Evolutionary conservation across 2,113 vertebrate species (phyloP).

Genomic region (Myotis brandtii): DNA sequence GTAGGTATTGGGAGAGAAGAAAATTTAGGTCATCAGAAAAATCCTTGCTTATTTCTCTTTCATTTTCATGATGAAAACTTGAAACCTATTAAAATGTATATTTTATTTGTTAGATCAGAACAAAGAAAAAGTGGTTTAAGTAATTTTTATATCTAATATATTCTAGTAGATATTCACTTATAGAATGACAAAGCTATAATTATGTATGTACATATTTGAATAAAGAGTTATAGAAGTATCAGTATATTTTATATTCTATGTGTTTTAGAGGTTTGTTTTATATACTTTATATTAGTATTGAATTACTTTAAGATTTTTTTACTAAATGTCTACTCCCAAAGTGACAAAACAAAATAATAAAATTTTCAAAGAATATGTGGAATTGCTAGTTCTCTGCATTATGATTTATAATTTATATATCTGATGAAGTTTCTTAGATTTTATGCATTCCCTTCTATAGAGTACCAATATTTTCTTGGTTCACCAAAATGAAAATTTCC

Average conservation of each 20-base stretch:
- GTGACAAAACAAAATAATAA: background rate
- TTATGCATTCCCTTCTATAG: background rate
- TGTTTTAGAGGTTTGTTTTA: background rate
- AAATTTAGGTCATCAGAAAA: background rate
- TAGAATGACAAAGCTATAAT: background rate
- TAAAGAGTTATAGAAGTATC: background rate
- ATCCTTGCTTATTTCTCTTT: background rate
- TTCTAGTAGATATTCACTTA: background rate
- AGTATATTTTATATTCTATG: background rate
- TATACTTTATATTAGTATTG: background rate
- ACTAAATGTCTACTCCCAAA: background rate
- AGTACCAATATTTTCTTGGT: background rate
- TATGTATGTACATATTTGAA: background rate
- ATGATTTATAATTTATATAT: background rate
- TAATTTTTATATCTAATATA: background rate
- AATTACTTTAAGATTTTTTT: background rate
- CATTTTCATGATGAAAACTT: background rate
- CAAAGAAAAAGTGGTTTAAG: background rate
- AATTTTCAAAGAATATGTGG: background rate
- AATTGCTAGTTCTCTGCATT: background rate
- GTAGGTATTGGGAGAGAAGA: background rate
- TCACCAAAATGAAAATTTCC: background rate
- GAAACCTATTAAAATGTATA: slow-evolving; percentile 9
- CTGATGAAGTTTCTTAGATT: background rate
- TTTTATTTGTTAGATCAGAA: slow-evolving; percentile 16